Evolutionary conservation across 1,140 invertebrate genomes (phyloP), one percentile per base, ranked within the genome.

Genomic region (Radopholus similis): DNA sequence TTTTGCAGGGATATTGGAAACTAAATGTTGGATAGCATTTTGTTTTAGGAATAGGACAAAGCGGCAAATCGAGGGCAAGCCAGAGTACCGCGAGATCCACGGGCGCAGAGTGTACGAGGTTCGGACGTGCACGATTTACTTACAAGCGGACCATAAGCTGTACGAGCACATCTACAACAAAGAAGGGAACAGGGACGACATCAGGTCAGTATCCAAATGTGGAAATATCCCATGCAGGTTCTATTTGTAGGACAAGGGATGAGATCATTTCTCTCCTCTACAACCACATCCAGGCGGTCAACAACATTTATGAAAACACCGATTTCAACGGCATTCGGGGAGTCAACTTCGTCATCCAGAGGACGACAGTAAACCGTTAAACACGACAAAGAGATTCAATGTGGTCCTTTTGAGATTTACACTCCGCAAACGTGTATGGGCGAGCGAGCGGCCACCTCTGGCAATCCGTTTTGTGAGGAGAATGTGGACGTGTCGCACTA

Each of bases 401-500:
- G n/a, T n/a, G n/a, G n/a, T 68, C 37, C 26, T 53, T 72, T 66
- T 66, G 73, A 85, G 85, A 84, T 86, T n/a, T 85, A 84, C 80
- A 85, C 84, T 2, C 64, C 73, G n/a, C 72, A 77, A 6, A 79
- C 80, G 28, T 84, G 84, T 58, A 78, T 78, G 62, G 67, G 60
- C 64, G 71, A 35, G 54, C 49, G 51, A 30, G 62, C 28, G 13
- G 51, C 35, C 26, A 63, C 54, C 42, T 72, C 70, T 3, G 74
- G 74, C n/a, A 95, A 94, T 86, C 90, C 91, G 54, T 98, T 97
- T 83, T 98, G 95, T 83, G 88, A 92, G 80, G 90, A 92, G 78
- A 96, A 98, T 83, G 95, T 99, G 76, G 95, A 99, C 83, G 95
- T 97, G 53, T 96, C 93, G 75, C 98, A 98, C 86, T 98, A 97